Conservation (phyloP, 2,888 invertebrate genomes). For the Cantharis nigra region DNA sequence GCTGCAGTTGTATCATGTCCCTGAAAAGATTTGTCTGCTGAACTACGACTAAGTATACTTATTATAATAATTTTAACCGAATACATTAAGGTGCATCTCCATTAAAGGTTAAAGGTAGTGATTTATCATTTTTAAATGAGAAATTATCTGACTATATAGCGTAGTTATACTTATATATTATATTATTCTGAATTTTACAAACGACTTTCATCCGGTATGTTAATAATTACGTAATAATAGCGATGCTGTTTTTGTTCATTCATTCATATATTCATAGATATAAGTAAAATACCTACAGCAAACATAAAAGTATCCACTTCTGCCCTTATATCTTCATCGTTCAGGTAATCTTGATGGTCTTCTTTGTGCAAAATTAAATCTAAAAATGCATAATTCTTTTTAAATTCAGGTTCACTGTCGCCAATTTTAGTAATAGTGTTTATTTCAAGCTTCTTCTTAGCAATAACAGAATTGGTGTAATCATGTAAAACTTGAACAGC, state of each 20-base stretch:
- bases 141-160: no score
- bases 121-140: no score
- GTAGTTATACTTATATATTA: no score
- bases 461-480: slow-evolving; percentile 62
- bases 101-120: no score
- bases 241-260: no score
- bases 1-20: slow-evolving; percentile 58
- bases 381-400: slow-evolving; percentile 69
- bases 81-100: no score
- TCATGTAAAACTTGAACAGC: slow-evolving; percentile 57
- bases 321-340: slow-evolving; percentile 65
- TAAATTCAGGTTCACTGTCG: slow-evolving; percentile 55
- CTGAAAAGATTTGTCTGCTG: slow-evolving; percentile 38
- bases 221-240: no score
- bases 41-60: no score
- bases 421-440: neutral
- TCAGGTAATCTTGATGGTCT: slow-evolving; percentile 60
- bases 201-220: no score
- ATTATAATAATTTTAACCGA: no score
- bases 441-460: slow-evolving; percentile 50
- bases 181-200: no score
- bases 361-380: slow-evolving; percentile 66
- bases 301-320: slow-evolving; percentile 79
- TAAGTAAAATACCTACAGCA: slow-evolving; percentile 56
- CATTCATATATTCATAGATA: no score